phyloP scores from a whole-genome alignment of 1,140 invertebrate genomes.

The Dreissena rostriformis region DNA sequence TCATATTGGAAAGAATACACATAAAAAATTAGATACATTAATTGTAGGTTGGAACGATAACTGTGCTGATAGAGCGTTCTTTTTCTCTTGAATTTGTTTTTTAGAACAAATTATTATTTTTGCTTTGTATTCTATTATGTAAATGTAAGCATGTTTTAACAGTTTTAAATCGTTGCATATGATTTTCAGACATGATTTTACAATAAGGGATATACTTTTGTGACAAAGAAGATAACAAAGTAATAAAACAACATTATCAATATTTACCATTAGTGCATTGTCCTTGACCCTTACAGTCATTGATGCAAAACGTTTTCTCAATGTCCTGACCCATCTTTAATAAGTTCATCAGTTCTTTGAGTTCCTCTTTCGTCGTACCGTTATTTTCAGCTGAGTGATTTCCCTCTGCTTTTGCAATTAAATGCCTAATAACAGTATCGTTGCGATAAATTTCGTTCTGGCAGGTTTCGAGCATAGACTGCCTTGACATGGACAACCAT shows the following conservation, averaged over 20 bases:
- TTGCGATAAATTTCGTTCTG: not conserved
- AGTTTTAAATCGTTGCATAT: not conserved
- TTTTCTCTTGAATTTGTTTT: not conserved
- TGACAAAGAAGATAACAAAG: not conserved
- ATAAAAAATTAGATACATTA: not conserved
- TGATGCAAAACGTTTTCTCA: not conserved
- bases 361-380: not conserved
- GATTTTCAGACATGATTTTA: no score
- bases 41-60: not conserved
- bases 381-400: not conserved
- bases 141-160: not conserved
- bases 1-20: not conserved
- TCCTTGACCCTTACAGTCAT: not conserved
- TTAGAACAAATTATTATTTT: not conserved
- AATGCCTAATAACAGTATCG: not conserved
- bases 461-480: conserved; percentile 1
- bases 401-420: not conserved
- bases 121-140: not conserved
- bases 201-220: not conserved
- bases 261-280: not conserved
- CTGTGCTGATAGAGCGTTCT: no score
- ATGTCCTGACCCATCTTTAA: not conserved
- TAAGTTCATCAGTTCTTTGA: not conserved
- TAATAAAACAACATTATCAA: not conserved
- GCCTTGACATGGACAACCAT: not conserved